Conservation (phyloP, 2,113 vertebrate species). For the Pteropus alecto region DNA sequence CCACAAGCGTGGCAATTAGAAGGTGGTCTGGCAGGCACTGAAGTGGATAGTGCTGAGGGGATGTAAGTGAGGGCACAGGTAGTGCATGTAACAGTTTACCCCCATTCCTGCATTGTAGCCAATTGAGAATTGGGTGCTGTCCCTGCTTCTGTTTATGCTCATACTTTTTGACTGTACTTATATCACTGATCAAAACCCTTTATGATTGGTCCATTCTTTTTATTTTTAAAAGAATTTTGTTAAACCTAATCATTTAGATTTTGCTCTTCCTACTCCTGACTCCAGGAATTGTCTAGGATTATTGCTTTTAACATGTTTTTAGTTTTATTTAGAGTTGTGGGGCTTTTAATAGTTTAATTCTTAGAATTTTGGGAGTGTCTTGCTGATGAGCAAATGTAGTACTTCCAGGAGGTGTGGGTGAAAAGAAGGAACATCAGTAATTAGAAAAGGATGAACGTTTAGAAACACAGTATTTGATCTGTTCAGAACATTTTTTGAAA, state of each 20-base stretch:
- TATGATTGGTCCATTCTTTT: background rate
- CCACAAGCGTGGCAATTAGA: background rate
- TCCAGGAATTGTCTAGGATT: background rate
- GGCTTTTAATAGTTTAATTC: slow-evolving; percentile 1
- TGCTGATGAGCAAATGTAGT: background rate
- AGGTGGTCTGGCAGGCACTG: background rate
- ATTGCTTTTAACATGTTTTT: background rate
- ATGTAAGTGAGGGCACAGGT: background rate
- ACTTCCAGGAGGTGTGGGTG: background rate
- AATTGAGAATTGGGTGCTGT: background rate
- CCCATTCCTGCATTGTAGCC: background rate
- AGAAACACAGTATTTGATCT: slow-evolving; percentile 50
- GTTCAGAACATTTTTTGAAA: slow-evolving; percentile 49
- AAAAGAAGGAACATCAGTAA: slow-evolving; percentile 6
- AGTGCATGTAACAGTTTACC: background rate
- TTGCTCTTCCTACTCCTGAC: background rate
- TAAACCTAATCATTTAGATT: background rate
- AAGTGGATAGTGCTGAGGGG: background rate
- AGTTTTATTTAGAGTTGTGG: slow-evolving; percentile 11
- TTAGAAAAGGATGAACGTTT: slow-evolving; percentile 59
- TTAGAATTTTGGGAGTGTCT: slow-evolving; percentile 29
- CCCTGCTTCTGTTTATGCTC: background rate
- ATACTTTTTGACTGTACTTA: background rate
- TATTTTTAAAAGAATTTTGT: background rate
- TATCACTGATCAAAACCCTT: background rate